Conservation (phyloP, 2,797 vertebrate species). For the Vespertilio murinus region DNA sequence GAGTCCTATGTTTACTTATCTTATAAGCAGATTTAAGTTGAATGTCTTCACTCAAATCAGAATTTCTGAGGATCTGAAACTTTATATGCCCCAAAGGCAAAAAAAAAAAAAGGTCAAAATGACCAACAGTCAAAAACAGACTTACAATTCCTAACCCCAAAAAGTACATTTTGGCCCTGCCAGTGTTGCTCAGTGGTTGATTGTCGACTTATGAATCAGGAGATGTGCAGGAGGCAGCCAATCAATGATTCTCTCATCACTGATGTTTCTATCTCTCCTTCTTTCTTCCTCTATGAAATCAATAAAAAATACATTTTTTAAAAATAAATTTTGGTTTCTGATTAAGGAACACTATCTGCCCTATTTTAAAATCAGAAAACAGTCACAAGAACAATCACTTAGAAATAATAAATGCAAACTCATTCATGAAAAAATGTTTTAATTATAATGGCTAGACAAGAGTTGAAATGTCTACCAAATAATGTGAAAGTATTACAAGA, state of each 20-base stretch:
- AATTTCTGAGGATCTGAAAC: constrained; percentile 27
- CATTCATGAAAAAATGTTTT: neutral
- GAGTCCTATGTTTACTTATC: neutral
- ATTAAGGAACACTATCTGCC: constrained; percentile 12
- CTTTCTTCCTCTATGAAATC: too few relatives aligned
- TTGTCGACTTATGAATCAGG: too few relatives aligned
- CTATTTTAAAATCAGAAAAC: constrained; percentile 39
- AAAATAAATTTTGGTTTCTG: neutral
- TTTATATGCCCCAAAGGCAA: neutral
- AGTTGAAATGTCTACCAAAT: neutral
- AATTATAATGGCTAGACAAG: neutral
- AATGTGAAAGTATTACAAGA: neutral
- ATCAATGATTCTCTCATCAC: too few relatives aligned
- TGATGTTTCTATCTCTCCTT: too few relatives aligned
- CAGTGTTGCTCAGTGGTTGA: too few relatives aligned
- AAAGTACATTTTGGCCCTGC: constrained; percentile 32
- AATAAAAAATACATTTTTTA: too few relatives aligned
- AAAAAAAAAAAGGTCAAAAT: neutral
- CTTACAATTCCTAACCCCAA: neutral
- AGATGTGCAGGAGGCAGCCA: too few relatives aligned
- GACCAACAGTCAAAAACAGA: neutral
- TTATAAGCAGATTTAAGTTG: neutral
- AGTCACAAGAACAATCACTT: neutral
- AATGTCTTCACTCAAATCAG: neutral
- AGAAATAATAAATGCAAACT: constrained; percentile 46